Conservation (phyloP, 2,113 vertebrate species). For the Heloderma charlesbogerti region DNA sequence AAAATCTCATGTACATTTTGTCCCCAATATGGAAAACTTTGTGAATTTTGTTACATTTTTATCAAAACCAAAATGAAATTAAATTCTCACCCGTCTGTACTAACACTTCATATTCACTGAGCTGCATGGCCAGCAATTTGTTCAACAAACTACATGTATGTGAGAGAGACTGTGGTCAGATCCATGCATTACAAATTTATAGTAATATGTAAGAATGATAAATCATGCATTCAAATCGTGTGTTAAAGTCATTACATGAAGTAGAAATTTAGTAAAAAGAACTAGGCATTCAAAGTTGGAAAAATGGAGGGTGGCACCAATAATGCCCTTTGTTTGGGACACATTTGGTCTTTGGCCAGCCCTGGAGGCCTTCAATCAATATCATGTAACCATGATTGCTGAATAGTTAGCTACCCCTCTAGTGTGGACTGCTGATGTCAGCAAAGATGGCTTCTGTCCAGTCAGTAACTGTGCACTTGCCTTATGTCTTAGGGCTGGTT, state of each 20-base stretch:
- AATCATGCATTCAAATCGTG: neutral
- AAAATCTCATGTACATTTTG: no score
- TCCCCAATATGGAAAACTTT: no score
- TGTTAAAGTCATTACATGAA: neutral
- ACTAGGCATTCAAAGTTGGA: neutral
- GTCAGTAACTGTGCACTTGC: neutral
- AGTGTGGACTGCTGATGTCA: neutral
- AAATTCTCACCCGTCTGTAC: neutral
- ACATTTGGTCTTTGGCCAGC: neutral
- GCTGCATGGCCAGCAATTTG: neutral
- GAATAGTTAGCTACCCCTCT: neutral
- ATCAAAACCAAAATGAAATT: no score
- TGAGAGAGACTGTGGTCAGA: no score
- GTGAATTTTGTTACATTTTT: no score
- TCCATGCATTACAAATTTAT: neutral
- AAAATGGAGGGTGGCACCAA: neutral
- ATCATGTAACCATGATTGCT: no score
- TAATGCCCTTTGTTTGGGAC: neutral
- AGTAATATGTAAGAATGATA: neutral
- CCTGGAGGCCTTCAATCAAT: neutral
- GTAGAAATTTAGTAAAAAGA: neutral
- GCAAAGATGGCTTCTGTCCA: neutral
- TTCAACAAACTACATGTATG: no score
- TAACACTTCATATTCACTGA: neutral
- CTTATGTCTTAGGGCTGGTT: neutral